Evolutionary conservation across 2,113 vertebrate species (phyloP), one percentile per base, ranked within the genome.

Genomic region (Chionomys nivalis): DNA sequence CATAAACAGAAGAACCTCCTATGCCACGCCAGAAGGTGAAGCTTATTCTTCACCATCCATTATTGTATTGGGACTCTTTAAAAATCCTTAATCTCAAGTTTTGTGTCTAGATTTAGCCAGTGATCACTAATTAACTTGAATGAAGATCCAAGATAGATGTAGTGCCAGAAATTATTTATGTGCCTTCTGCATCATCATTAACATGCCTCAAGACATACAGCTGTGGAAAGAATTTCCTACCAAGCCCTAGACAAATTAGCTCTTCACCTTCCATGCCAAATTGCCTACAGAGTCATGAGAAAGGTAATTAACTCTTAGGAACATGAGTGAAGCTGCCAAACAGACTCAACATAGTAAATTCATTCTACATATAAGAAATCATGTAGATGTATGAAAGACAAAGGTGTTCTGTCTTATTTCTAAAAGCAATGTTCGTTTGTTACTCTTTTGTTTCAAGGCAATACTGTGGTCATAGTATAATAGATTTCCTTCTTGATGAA

Each of bases 181-280:
- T 33, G 44, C 12, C 2, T 68, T 4, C 28, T 17, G 12, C 4
- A 55, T 75, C 23, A 42, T 63, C 4, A 36, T 42, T 36, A 87
- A 12, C 78, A 91, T 13, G 2, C 4, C 14, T 17, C 65, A 68
- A 36, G 6, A 5, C 31, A 39, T 36, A 13, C 23, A 66, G 5
- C 7, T 26, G 5, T 52, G 55, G 6, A 5, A 66, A 39, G 10
- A 81, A 55, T 81, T 73, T 9, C 44, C 8, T 36, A 16, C 31
- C 28, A 52, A 90, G 28, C 9, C 36, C 12, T 65, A 47, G 11
- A 87, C 5, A n/a, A 4, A 26, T 14, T 21, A 47, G 36, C 12
- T 39, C 17, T n/a, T 19, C 6, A 70, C 0, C 4, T 33, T n/a
- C 31, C 17, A 9, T 1, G 1, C 1, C 5, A n/a, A 39, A 3